phyloP scores from a whole-genome alignment of 2,888 invertebrate genomes.

The Alloscopus bannaensis region DNA sequence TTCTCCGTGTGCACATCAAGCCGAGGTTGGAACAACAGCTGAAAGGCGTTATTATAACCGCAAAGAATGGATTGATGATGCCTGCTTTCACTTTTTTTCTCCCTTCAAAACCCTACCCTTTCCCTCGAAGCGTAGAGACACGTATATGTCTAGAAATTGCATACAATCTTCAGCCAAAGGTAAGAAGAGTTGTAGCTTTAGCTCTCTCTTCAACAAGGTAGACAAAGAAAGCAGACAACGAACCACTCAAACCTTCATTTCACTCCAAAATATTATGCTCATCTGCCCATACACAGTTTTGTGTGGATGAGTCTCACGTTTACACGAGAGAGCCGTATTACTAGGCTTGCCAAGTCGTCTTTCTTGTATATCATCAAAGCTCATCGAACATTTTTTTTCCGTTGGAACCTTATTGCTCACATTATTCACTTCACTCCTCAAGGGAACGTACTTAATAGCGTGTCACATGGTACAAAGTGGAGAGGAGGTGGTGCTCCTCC shows the following conservation, averaged over 20 bases:
- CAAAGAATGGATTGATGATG: slow-evolving; percentile 38
- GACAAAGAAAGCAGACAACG: background rate
- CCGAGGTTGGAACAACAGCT: slow-evolving; percentile 21
- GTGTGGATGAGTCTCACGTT: too few species aligned
- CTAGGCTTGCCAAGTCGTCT: background rate
- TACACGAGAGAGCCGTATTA: too few species aligned
- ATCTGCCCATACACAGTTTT: background rate
- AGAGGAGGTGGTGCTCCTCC: slow-evolving; percentile 27
- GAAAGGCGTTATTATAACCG: slow-evolving; percentile 33
- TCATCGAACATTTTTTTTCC: slow-evolving; percentile 38
- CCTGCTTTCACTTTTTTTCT: slow-evolving; percentile 10
- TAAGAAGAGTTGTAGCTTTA: too few species aligned
- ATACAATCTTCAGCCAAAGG: too few species aligned
- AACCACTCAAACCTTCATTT: background rate
- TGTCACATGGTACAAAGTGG: slow-evolving; percentile 52
- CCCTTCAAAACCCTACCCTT: background rate
- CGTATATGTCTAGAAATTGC: too few species aligned
- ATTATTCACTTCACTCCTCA: slow-evolving; percentile 54
- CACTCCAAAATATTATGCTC: background rate
- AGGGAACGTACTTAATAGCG: slow-evolving; percentile 55
- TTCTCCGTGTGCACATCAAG: slow-evolving; percentile 4
- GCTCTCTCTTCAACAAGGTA: background rate
- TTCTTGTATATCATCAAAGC: slow-evolving; percentile 33
- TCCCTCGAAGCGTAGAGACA: background rate
- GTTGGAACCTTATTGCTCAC: slow-evolving; percentile 39